Evolutionary conservation across 2,113 vertebrate species (phyloP).

Genomic region (Burhinus oedicnemus): DNA sequence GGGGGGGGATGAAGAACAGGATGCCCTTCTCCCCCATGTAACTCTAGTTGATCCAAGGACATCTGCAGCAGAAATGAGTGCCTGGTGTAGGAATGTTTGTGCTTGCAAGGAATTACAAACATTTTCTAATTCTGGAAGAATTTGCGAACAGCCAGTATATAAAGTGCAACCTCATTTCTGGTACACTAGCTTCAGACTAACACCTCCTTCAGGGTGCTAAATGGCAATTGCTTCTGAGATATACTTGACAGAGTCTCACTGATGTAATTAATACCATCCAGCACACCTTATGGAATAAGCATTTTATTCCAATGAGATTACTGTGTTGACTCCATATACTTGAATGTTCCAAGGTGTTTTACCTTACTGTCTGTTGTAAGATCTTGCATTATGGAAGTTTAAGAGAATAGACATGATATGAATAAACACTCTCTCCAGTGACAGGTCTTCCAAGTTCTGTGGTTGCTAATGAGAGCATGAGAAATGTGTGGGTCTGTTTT

Average conservation of each 20-base stretch:
- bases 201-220: not conserved
- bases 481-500: slow-evolving; percentile 28
- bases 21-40: rapidly evolving
- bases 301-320: not conserved
- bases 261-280: not conserved
- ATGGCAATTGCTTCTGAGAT: not conserved
- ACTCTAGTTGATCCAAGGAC: not conserved
- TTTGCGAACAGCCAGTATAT: not conserved
- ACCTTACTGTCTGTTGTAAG: not conserved
- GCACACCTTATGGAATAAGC: not conserved
- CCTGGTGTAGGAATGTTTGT: not conserved
- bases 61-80: not conserved
- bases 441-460: not conserved
- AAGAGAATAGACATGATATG: not conserved
- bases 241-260: not conserved
- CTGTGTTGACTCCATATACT: not conserved
- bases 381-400: not conserved
- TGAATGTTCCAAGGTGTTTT: not conserved
- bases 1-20: rapidly evolving
- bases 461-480: slow-evolving; percentile 26
- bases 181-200: not conserved
- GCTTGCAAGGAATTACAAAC: not conserved
- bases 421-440: not conserved
- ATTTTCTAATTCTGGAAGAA: not conserved
- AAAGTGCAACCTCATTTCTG: not conserved